Conservation (phyloP, 2,797 vertebrate genomes). For the Cottoperca gobio region DNA sequence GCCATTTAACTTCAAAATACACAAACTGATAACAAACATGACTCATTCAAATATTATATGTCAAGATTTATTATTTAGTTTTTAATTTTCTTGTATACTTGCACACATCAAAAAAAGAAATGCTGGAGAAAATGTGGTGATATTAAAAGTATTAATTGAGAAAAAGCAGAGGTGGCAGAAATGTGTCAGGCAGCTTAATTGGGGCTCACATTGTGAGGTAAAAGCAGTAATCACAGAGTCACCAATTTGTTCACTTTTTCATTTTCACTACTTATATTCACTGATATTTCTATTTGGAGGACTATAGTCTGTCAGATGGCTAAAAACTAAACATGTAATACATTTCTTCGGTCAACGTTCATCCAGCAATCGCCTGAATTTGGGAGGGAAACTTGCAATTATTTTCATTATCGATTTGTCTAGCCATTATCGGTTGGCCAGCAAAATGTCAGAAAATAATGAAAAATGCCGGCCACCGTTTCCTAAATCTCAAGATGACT, state of each 20-base stretch:
- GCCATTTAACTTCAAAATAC: background rate
- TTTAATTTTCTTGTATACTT: no score
- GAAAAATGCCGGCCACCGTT: no score
- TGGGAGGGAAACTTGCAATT: background rate
- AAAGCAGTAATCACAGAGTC: background rate
- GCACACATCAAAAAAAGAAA: no score
- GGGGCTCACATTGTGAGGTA: background rate
- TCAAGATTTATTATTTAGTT: no score
- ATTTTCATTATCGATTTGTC: background rate
- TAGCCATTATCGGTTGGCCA: background rate
- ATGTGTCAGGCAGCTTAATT: no score
- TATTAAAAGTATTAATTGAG: background rate
- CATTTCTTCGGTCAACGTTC: background rate
- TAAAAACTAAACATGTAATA: no score
- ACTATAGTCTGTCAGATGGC: background rate
- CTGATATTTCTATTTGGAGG: no score
- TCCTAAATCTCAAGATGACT: no score
- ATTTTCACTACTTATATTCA: background rate
- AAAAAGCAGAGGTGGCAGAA: no score
- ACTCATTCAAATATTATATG: background rate
- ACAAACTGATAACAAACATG: background rate
- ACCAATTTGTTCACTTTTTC: background rate
- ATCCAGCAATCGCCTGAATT: background rate
- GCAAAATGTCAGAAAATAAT: background rate
- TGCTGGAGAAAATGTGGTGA: background rate